Conservation (phyloP, 2,113 vertebrate species). For the Halichoeres trimaculatus region DNA sequence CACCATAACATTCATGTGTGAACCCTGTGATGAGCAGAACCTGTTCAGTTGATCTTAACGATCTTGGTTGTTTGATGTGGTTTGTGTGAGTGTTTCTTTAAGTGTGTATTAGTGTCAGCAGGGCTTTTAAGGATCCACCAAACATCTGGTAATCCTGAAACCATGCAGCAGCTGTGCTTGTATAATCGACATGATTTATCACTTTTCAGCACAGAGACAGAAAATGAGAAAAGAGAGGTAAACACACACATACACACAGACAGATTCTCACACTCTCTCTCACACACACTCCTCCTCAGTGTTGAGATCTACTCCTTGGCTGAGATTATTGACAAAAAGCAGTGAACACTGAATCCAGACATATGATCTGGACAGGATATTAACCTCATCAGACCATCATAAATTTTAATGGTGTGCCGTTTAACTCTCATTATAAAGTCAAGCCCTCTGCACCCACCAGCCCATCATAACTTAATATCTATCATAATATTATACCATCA, state of each 20-base stretch:
- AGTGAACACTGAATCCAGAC: slow-evolving; percentile 43
- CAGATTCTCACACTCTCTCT: slow-evolving; percentile 13
- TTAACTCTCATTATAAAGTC: slow-evolving; percentile 55
- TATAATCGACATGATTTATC: slow-evolving; percentile 59
- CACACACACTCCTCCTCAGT: not conserved
- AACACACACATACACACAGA: slow-evolving; percentile 29
- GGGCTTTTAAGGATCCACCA: slow-evolving; percentile 17
- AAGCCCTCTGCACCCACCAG: slow-evolving; percentile 39
- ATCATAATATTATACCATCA: slow-evolving; percentile 27
- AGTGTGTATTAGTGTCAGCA: slow-evolving; percentile 9
- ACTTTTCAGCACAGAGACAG: slow-evolving; percentile 28
- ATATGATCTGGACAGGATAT: slow-evolving; percentile 62
- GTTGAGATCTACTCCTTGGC: not conserved
- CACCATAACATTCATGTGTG: too few species aligned
- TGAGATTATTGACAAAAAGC: slow-evolving; percentile 39
- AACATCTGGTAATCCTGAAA: slow-evolving; percentile 37
- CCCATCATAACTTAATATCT: slow-evolving; percentile 58
- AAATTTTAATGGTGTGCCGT: slow-evolving; percentile 49
- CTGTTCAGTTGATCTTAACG: too few species aligned
- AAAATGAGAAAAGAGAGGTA: slow-evolving; percentile 41
- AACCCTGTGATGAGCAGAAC: too few species aligned
- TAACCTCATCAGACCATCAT: slow-evolving; percentile 75
- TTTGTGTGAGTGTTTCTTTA: not conserved
- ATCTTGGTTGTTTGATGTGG: too few species aligned
- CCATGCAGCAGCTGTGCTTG: slow-evolving; percentile 45